phyloP scores from a whole-genome alignment of 1,140 invertebrate genomes.

The Planococcus citri region DNA sequence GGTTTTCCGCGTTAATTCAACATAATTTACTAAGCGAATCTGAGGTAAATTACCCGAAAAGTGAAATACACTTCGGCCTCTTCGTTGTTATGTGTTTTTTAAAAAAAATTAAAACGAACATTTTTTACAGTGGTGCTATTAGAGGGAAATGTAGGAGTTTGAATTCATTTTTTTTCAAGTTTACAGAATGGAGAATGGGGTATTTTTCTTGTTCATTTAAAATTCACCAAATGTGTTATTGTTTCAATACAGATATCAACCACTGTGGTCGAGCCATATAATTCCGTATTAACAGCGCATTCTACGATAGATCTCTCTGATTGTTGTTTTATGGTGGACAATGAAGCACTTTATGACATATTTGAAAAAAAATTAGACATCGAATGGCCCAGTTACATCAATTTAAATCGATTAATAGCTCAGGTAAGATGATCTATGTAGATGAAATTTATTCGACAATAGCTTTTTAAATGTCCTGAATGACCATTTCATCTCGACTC shows the following conservation, averaged over 20 bases:
- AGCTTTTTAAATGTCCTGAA: no score
- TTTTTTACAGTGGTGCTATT: no score
- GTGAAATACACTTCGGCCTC: not conserved
- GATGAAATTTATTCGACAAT: no score
- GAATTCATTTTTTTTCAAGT: no score
- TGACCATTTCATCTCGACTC: no score
- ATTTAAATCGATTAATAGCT: conserved; percentile 39
- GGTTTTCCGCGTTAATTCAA: not conserved
- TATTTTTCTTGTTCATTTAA: no score
- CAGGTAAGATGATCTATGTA: not conserved
- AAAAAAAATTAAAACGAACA: no score
- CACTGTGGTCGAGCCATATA: conserved; percentile 48
- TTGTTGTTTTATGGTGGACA: conserved; percentile 52
- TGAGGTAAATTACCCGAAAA: not conserved
- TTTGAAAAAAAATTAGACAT: conserved; percentile 43
- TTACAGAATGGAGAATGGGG: no score
- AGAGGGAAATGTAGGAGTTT: no score
- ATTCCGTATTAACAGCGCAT: conserved; percentile 50
- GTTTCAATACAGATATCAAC: conserved; percentile 24
- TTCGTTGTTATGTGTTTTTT: no score
- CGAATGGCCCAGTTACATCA: conserved; percentile 45
- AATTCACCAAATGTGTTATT: no score
- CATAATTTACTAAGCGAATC: not conserved
- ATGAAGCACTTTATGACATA: conserved; percentile 55
- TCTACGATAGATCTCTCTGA: conserved; percentile 50